Conservation (phyloP, 2,888 invertebrate genomes). For the Athalia rosae region DNA sequence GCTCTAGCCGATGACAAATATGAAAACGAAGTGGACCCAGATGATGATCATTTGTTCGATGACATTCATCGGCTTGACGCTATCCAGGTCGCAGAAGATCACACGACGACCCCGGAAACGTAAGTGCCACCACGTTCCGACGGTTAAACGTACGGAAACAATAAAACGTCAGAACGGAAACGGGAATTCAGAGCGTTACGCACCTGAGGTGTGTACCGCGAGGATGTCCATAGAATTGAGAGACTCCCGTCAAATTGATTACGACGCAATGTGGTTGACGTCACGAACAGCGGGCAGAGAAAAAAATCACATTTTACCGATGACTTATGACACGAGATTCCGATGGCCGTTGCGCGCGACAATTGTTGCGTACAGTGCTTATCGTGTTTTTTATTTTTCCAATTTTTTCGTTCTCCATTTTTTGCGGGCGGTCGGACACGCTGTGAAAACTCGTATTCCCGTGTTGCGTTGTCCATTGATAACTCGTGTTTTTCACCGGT, state of each 20-base stretch:
- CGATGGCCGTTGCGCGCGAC: neutral
- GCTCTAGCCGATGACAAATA: neutral
- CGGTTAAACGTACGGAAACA: neutral
- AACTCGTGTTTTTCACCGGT: conserved; percentile 12
- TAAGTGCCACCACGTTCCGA: neutral
- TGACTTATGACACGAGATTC: neutral
- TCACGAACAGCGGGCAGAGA: no score
- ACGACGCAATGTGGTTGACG: no score
- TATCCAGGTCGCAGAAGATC: neutral
- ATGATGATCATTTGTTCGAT: neutral
- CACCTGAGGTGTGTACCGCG: no score
- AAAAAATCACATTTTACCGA: neutral
- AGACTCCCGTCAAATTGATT: neutral
- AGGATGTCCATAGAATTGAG: no score
- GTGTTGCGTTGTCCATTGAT: neutral
- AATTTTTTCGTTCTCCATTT: no score
- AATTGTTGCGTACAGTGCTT: neutral
- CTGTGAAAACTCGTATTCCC: neutral
- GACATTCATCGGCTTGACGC: conserved; percentile 1
- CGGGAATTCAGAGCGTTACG: no score
- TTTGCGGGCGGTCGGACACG: neutral
- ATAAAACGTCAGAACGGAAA: no score
- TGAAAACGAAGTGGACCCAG: neutral
- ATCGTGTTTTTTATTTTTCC: neutral
- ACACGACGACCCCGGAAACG: neutral